Conservation (phyloP, 2,888 invertebrate genomes). For the Eulithis prunata region DNA sequence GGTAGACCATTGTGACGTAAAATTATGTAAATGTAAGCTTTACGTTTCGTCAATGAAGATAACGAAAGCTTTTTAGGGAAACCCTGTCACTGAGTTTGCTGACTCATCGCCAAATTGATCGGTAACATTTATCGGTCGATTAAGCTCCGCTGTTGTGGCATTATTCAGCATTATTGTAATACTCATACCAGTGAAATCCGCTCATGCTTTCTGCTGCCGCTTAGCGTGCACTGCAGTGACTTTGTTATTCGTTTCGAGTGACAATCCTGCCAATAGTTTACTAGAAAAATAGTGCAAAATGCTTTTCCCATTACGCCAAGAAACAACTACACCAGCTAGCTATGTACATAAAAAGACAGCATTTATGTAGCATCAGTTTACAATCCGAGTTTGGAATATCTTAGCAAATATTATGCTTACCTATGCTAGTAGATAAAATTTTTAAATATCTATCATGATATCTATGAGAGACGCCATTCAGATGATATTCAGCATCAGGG, state of each 20-base stretch:
- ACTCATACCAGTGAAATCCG: background rate
- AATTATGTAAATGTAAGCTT: background rate
- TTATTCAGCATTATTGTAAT: constrained; percentile 15
- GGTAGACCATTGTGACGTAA: too few relatives aligned
- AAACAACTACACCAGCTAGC: too few relatives aligned
- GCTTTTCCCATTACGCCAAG: constrained; percentile 2
- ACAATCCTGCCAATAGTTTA: constrained; percentile 9
- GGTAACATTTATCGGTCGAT: constrained; percentile 19
- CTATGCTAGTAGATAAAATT: too few relatives aligned
- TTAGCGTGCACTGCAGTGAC: background rate
- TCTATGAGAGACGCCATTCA: too few relatives aligned
- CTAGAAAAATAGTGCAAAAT: background rate
- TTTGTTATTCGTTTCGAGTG: constrained; percentile 1
- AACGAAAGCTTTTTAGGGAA: background rate
- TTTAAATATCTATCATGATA: too few relatives aligned
- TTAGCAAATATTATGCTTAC: too few relatives aligned
- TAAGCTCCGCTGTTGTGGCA: constrained; percentile 11
- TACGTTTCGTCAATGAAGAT: background rate
- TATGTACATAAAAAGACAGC: too few relatives aligned
- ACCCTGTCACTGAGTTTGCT: constrained; percentile 1
- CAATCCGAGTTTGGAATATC: too few relatives aligned
- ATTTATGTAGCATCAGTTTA: too few relatives aligned
- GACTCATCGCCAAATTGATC: constrained; percentile 23
- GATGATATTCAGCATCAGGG: too few relatives aligned
- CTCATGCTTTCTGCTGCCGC: constrained; percentile 1